Base-by-base conservation (phyloP, 2,888 invertebrate genomes). In the Nipponacmea schrenckii region DNA sequence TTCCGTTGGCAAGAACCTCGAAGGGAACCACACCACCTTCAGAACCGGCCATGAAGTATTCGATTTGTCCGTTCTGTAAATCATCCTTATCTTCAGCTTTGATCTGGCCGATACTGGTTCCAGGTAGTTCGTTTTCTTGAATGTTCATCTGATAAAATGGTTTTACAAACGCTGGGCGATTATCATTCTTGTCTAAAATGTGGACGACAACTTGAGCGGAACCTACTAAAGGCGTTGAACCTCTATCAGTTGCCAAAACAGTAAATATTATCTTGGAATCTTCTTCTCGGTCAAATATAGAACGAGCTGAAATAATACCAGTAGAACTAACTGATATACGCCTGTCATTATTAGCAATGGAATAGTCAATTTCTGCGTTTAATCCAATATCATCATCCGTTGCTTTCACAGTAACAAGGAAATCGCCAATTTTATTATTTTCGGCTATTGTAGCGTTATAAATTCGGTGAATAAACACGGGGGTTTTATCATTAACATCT, bases 401-500 rank as follows among this genome's bases (percentile, higher is more conserved):
- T 31, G 46, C 67, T 50, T n/a, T 67, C 27, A 50, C 67, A n/a
- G 27, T 50, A 44, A 64, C 75, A 20, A 78, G 73, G 10, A 71
- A 24, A 3, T 62, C 48, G 14, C 67, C 71, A 2, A 63, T 20
- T 4, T 45, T 24, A 12, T 71, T 69, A 45, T 72, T 69, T 56
- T 79, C 78, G 1, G 20, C 45, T 15, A 74, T 68, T 8, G 70
- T 70, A n/a, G 66, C 74, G 8, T 67, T 66, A 63, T 74, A 74
- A 48, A 63, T 26, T 15, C 17, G 12, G 1, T 64, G 62, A 4
- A 65, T 73, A 48, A 79, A 83, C 44, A 71, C 50, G 3, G 84
- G 84, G 0, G 71, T 66, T 70, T 83, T 75, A 73, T 84, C 84
- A 70, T 84, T 84, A 45, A 78, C 74, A 70, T 84, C 84, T 7